Percentiles rank a stretch among this genome's conserved stretches.
These are phyloP conservation scores for Callimorpha dominula DNA, from an alignment of 2,888 invertebrate genomes.

Conservation along the genomic window DNA sequence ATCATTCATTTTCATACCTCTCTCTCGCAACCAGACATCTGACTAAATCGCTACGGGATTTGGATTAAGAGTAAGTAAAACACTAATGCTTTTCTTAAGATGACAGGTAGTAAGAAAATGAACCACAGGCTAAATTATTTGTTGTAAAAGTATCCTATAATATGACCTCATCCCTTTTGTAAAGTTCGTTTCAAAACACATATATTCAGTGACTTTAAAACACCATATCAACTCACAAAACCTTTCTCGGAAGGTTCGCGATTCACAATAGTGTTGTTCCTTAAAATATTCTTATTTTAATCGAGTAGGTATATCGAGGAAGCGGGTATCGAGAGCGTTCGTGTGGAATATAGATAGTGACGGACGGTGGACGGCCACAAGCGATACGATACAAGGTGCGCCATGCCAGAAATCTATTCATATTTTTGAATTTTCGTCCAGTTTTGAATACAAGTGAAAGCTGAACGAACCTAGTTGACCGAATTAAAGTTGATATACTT, in stretches of 20 bases:
- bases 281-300: slow-evolving; percentile 82
- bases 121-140: not conserved
- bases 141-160: not conserved
- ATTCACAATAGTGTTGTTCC: slow-evolving; percentile 74
- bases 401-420: slow-evolving; percentile 72
- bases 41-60: not conserved
- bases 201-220: slow-evolving; percentile 54
- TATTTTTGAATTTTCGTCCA: slow-evolving; percentile 74
- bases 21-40: not conserved
- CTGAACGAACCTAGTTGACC: slow-evolving; percentile 21
- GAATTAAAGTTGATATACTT: not conserved
- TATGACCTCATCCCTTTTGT: slow-evolving; percentile 11
- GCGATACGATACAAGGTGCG: slow-evolving; percentile 64
- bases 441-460: slow-evolving; percentile 52
- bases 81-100: too few relatives aligned
- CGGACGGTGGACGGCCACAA: slow-evolving; percentile 74
- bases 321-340: slow-evolving; percentile 73
- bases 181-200: slow-evolving; percentile 41
- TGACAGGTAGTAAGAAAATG: not conserved
- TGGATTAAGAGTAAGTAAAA: not conserved
- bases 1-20: too few relatives aligned
- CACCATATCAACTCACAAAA: slow-evolving; percentile 58
- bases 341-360: slow-evolving; percentile 84
- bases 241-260: slow-evolving; percentile 66
- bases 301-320: slow-evolving; percentile 79